phyloP scores from a whole-genome alignment of 2,113 vertebrate species.

The Pristiophorus japonicus region DNA sequence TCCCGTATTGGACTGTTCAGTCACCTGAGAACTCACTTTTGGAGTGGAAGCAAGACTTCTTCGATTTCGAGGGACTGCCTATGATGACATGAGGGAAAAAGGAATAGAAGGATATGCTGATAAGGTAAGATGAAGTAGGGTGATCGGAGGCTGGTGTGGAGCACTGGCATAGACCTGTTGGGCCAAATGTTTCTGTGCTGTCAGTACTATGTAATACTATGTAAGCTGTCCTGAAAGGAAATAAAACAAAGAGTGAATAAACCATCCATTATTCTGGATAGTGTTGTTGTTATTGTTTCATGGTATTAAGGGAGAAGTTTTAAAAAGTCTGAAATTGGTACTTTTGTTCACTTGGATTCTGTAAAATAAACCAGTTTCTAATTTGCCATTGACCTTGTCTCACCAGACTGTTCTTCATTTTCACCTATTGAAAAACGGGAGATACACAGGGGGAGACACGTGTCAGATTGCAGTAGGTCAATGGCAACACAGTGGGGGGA shows the following conservation, averaged over 20 bases:
- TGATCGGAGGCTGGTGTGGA: background rate
- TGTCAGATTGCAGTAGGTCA: background rate
- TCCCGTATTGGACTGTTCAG: too few species aligned
- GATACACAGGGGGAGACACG: background rate
- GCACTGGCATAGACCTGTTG: background rate
- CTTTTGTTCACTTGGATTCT: background rate
- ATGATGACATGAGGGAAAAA: background rate
- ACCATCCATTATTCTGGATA: background rate
- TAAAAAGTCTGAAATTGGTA: background rate
- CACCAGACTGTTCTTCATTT: background rate
- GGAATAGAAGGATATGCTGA: background rate
- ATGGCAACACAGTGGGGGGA: too few species aligned
- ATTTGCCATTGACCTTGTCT: background rate
- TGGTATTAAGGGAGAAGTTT: background rate
- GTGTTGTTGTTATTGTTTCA: background rate
- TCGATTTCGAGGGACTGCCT: too few species aligned
- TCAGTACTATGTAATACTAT: background rate
- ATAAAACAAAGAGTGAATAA: background rate
- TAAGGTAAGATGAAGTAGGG: background rate
- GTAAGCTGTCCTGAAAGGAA: background rate
- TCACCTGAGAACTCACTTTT: too few species aligned
- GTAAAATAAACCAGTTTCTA: background rate
- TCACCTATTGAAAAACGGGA: background rate
- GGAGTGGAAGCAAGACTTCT: too few species aligned
- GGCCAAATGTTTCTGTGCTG: background rate